Base-by-base conservation (phyloP, 2,797 vertebrate species). In the Coregonus suidteri region DNA sequence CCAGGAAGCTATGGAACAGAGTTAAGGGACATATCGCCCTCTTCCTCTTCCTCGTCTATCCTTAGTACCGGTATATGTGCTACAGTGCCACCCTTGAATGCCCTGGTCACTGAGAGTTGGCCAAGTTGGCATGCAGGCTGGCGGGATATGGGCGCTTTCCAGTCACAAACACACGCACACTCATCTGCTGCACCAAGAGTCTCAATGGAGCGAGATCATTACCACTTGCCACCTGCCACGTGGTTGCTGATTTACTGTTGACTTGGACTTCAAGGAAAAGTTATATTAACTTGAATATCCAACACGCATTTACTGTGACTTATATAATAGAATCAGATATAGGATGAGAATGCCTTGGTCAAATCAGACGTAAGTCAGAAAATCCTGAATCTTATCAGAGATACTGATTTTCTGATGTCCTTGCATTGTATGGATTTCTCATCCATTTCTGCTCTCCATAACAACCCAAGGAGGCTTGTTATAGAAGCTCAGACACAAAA, bases 131-230 rank as follows among this genome's bases (percentile, higher is more conserved):
- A 64, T 3, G 31, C 0, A 53, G 6, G 68, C 71, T 31, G 75
- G 37, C 51, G 54, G 56, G 51, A 37, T 78, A 68, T n/a, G 47
- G 64, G 47, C 18, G 47, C 64, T 68, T 75, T 73, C 73, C 47
- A 41, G 67, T 47, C 64, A 79, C 53, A 47, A 47, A 47, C 41
- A 30, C 69, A 66, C 41, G 7, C 53, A 35, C 54, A 56, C 54
- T n/a, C 9, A 18, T 1, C 52, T 34, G 77, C 73, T 1, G 75
- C 71, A 81, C 84, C 85, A 86, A 80, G 20, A 84, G 75, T 59
- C 78, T 82, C 79, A 84, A 79, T 18, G 65, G 68, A 81, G 80
- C 73, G 77, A 77, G 30, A 84, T 66, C 71, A 75, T 86, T 76
- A 77, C 3, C 73, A 59, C 78, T 83, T 69, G 15, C 71, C 85